A percentile compares a stretch with the other conserved stretches of the same genome.
Evolutionary conservation across 2,113 vertebrate species (phyloP).

Genomic region (Nipponia nippon): DNA sequence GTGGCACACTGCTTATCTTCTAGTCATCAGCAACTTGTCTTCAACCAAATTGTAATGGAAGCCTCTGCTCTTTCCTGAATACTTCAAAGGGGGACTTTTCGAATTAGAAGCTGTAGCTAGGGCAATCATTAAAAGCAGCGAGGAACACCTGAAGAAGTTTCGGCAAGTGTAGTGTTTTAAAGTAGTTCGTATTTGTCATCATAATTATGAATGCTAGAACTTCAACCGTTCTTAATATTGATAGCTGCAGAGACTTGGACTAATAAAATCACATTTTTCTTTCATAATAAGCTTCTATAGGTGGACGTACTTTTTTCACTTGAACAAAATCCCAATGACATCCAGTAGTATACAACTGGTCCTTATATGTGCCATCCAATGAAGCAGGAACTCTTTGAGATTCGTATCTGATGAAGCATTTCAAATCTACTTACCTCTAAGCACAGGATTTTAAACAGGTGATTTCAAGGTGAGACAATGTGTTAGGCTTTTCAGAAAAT

Average conservation of each 20-base stretch:
- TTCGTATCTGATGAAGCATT: neutral
- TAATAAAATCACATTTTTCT: neutral
- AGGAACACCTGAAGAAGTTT: neutral
- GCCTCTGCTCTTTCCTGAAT: neutral
- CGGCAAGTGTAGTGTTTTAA: neutral
- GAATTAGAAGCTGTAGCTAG: neutral
- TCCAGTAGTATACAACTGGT: neutral
- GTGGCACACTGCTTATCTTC: neutral
- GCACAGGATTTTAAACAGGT: neutral
- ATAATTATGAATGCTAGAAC: neutral
- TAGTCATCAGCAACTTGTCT: conserved; percentile 37
- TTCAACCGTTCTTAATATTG: neutral
- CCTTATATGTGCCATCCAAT: neutral
- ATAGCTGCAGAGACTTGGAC: neutral
- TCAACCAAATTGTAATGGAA: conserved; percentile 3
- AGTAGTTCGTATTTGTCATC: neutral
- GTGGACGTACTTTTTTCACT: neutral
- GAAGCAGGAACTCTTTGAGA: neutral
- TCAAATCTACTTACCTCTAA: neutral
- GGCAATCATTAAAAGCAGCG: neutral
- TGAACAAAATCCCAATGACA: neutral
- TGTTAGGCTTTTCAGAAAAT: neutral
- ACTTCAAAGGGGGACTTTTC: neutral
- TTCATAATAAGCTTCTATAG: neutral
- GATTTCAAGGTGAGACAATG: neutral